Evolutionary conservation across 2,797 vertebrate species (phyloP), one percentile per base, ranked within the genome.

Genomic region (Pygocentrus nattereri): DNA sequence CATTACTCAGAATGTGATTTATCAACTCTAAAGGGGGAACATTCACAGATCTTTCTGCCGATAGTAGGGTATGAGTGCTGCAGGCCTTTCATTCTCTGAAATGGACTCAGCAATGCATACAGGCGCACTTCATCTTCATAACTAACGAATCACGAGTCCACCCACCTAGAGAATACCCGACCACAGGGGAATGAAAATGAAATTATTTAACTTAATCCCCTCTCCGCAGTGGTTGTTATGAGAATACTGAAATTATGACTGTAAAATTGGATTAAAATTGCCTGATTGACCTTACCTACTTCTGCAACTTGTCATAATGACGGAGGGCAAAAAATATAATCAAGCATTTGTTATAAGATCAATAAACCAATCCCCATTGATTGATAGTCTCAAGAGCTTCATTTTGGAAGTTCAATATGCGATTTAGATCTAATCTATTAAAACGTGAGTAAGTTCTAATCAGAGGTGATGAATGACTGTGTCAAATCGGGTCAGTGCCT

Each of bases 191-290:
- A 61, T 74, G 52, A 59, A 74, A 78, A 78, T 68, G 19, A 79
- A 23, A 76, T 25, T 41, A 73, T 34, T 73, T 78, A 67, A 79
- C 54, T 62, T 73, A 76, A 68, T 78, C 81, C 69, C 50, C 50
- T 38, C 62, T 83, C 62, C 11, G n/a, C 41, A 52, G 27, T 78
- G 64, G 34, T 61, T 61, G 76, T 78, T 82, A 74, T 59, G 41
- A 30, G 70, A 73, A 2, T 21, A 30, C 74, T 58, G 34, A 67
- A 73, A 78, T 78, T 23, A 38, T 69, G 54, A 15, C 27, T n/a
- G 62, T 44, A 41, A 69, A 74, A 79, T 72, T 79, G 44, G 54
- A 83, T 79, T 79, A 69, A 79, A 74, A 62, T 50, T 52, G 82
- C 34, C n/a, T 41, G 52, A 74, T 73, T 69, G 80, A 30, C 23